Base-by-base conservation (phyloP, 1,140 invertebrate genomes). In the Frieseomelitta varia region DNA sequence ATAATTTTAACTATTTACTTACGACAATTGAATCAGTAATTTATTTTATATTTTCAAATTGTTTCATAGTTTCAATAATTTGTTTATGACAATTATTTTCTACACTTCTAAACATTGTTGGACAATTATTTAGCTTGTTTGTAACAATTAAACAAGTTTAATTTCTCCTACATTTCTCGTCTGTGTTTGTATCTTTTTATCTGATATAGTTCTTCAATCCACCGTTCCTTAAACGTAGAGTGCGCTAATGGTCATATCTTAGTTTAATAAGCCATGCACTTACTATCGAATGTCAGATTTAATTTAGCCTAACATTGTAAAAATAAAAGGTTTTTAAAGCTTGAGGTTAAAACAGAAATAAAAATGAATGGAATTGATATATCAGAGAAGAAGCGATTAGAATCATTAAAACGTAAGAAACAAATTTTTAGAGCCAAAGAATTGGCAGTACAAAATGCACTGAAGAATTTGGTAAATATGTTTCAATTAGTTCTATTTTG, bases 371-470 rank as follows among this genome's bases (percentile, higher is more conserved):
- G 27, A 86, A 90, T 93, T 24, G 19, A 79, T 58, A 83, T 88
- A 74, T 87, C 96, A 15, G 96, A 96, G 84, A 93, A 95, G 67
- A 96, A 96, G 91, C 93, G 96, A 87, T 90, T 96, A 71, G 93
- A 95, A 81, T 96, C 96, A 24, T 93, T 97, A 79, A 95, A 94
- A 85, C 93, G 94, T 81, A 96, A 95, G 85, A 95, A 95, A 82
- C 92, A 95, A 87, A 91, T 93, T 34, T 96, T 96, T 83, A 95
- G 94, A 91, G 90, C 94, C 78, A 96, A 96, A 92, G 95, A 96
- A 93, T 92, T 94, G 85, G 88, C 95, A 11, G 95, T 96, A 51
- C 95, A 95, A 91, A 92, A 94, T 86, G 96, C 96, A 47, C 91
- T 97, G 58, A 94, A 93, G 83, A 93, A 93, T 89, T 94, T 96